Percentiles rank a stretch among this genome's conserved stretches.
These are phyloP conservation scores for Spodoptera picta DNA, from an alignment of 2,888 invertebrate species.

Conservation along the genomic window DNA sequence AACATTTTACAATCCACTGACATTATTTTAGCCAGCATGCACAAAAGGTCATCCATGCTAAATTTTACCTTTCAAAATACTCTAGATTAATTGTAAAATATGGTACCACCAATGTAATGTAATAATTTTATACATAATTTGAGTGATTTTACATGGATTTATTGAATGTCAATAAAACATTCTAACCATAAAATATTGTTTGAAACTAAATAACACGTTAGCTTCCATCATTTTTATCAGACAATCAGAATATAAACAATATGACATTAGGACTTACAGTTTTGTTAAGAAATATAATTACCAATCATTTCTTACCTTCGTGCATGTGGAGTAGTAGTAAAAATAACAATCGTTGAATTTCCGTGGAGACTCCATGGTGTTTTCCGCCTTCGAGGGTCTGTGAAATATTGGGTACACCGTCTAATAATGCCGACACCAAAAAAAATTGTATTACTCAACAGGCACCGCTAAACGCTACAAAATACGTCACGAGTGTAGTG, in stretches of 20 bases:
- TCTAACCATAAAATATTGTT: conserved; percentile 50
- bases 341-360: conserved; percentile 96
- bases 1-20: conserved; percentile 11
- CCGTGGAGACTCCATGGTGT: conserved; percentile 91
- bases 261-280: conserved; percentile 36
- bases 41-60: conserved; percentile 24
- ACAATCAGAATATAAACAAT: conserved; percentile 46
- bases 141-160: conserved; percentile 7
- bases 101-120: conserved; percentile 6
- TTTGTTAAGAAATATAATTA: conserved; percentile 31
- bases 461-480: conserved; percentile 55
- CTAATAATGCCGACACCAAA: conserved; percentile 63
- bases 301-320: conserved; percentile 90
- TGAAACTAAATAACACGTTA: conserved; percentile 45
- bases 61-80: conserved; percentile 24
- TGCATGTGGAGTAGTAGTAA: conserved; percentile 95
- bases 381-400: conserved; percentile 79
- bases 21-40: conserved; percentile 24
- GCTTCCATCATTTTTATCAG: conserved; percentile 47
- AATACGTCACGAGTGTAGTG: conserved; percentile 54
- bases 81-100: conserved; percentile 21
- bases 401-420: conserved; percentile 68
- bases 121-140: conserved; percentile 14
- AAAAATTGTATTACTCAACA: conserved; percentile 54
- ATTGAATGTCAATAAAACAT: conserved; percentile 42